Conservation (phyloP, 2,113 vertebrate species). For the Antechinus stuartii region DNA sequence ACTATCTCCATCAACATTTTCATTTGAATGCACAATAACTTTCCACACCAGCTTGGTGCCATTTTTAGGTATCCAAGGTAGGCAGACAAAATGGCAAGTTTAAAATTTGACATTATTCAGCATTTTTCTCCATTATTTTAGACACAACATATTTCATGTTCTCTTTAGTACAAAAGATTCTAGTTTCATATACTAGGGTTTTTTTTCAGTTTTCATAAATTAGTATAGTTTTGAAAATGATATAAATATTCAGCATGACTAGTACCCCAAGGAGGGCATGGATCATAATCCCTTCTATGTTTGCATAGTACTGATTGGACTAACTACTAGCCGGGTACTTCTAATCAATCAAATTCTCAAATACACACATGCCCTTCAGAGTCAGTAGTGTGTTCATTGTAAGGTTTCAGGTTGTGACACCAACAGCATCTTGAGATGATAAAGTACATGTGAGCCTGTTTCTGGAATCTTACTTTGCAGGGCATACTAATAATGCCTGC, state of each 20-base stretch:
- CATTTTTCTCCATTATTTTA: constrained; percentile 30
- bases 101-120: background rate
- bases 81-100: constrained; percentile 18
- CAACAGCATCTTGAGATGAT: constrained; percentile 61
- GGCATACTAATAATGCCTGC: constrained; percentile 67
- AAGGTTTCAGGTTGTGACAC: constrained; percentile 61
- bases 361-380: constrained; percentile 46
- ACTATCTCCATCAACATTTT: background rate
- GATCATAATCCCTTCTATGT: constrained; percentile 5
- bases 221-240: background rate
- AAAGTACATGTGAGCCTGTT: constrained; percentile 61
- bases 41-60: background rate
- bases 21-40: background rate
- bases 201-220: background rate
- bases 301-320: constrained; percentile 65
- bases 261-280: background rate
- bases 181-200: background rate
- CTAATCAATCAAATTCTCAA: constrained; percentile 62
- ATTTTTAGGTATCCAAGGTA: background rate
- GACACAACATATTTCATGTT: background rate
- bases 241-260: constrained; percentile 1
- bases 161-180: background rate
- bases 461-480: constrained; percentile 59
- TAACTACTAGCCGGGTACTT: constrained; percentile 47
- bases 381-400: constrained; percentile 64